Conservation (phyloP, 2,113 vertebrate genomes). For the Myrmophylax atrothorax region DNA sequence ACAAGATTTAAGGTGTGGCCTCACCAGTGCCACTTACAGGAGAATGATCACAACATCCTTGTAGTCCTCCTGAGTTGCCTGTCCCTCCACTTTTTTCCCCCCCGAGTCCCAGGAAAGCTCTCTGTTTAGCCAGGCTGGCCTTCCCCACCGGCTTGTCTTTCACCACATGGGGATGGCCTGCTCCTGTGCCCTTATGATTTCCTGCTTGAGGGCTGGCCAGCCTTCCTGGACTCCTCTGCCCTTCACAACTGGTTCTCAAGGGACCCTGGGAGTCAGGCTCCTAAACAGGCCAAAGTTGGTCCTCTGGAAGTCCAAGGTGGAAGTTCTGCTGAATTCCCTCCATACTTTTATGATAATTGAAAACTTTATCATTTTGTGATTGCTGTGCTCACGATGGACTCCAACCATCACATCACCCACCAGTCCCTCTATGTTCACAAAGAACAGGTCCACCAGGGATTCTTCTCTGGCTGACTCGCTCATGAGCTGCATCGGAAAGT, state of each 20-base stretch:
- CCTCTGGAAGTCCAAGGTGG: background rate
- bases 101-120: background rate
- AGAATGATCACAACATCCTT: background rate
- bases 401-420: background rate
- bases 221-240: background rate
- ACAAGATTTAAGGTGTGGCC: background rate
- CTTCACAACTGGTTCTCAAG: background rate
- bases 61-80: background rate
- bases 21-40: background rate
- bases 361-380: background rate
- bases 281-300: background rate
- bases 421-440: background rate
- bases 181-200: background rate
- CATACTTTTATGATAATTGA: background rate
- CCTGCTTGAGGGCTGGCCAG: background rate
- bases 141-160: background rate
- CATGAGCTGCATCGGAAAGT: background rate
- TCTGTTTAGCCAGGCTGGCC: background rate
- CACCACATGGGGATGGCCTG: background rate
- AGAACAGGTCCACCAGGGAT: background rate
- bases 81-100: background rate
- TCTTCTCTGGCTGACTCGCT: background rate
- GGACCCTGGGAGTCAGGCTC: background rate
- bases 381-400: background rate
- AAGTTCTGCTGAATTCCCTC: background rate